Evolutionary conservation across 2,113 vertebrate species (phyloP).

Genomic region (Carassius auratus): DNA sequence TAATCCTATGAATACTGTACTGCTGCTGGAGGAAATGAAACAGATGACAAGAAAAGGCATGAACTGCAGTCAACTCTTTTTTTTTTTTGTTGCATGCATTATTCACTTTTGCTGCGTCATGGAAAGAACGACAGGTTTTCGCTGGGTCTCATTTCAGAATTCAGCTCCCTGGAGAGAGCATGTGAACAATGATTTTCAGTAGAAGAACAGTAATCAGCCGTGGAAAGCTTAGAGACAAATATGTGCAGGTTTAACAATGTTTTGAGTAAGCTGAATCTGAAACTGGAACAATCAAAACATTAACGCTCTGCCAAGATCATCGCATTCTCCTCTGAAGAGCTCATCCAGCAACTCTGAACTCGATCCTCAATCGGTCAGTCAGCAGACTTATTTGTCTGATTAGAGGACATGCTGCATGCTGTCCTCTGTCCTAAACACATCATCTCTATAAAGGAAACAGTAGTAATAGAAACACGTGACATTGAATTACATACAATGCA

Average conservation of each 20-base stretch:
- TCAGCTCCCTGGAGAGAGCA: conserved; percentile 40
- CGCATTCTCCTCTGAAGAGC: neutral
- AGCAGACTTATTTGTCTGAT: conserved; percentile 1
- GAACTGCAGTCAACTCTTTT: neutral
- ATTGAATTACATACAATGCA: neutral
- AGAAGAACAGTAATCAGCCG: neutral
- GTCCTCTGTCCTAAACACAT: neutral
- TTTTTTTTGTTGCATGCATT: conserved; percentile 27
- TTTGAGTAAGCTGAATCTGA: conserved; percentile 9
- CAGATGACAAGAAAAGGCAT: conserved; percentile 31
- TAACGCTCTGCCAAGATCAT: conserved; percentile 23
- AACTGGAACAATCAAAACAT: conserved; percentile 15
- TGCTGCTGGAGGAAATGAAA: neutral
- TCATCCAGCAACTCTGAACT: neutral
- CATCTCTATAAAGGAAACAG: neutral
- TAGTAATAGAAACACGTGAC: neutral
- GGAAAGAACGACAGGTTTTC: conserved; percentile 37
- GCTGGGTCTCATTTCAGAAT: conserved; percentile 17
- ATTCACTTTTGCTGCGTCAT: conserved; percentile 19
- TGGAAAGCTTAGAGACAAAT: conserved; percentile 10
- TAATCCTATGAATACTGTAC: conserved; percentile 8
- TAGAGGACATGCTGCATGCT: neutral
- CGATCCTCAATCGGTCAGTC: neutral
- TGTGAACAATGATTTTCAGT: conserved; percentile 14
- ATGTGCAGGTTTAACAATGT: neutral